Conservation (phyloP, 2,888 invertebrate genomes). For the Harpagoxenus sublaevis region DNA sequence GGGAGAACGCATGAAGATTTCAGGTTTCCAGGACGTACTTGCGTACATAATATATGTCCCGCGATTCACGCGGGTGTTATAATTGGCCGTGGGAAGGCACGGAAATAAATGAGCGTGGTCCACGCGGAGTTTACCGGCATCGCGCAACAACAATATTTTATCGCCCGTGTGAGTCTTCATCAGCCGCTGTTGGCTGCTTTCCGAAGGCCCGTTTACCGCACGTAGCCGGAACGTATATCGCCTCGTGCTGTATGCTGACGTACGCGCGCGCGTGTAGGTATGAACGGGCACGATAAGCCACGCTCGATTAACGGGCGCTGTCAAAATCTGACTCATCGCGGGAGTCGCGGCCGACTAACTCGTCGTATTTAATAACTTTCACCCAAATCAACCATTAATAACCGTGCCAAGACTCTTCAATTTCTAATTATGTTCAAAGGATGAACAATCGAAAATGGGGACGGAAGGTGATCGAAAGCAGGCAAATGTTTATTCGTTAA, state of each 20-base stretch:
- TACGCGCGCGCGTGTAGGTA: conserved; percentile 41
- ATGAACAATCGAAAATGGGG: neutral
- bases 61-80: conserved; percentile 1
- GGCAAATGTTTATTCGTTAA: neutral
- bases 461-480: neutral
- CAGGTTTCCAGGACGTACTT: neutral
- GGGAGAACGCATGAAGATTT: conserved; percentile 7
- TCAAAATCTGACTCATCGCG: conserved; percentile 69
- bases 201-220: conserved; percentile 12
- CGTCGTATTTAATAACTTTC: conserved; percentile 29
- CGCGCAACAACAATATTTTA: conserved; percentile 67
- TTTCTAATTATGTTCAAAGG: neutral
- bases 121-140: conserved; percentile 27
- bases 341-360: conserved; percentile 62
- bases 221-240: neutral
- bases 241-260: neutral
- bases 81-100: conserved; percentile 40
- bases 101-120: conserved; percentile 30
- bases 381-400: conserved; percentile 39
- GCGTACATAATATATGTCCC: neutral
- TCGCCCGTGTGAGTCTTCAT: conserved; percentile 59
- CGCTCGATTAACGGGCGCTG: conserved; percentile 66
- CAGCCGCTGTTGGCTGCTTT: conserved; percentile 28
- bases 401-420: neutral
- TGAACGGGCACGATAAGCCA: conserved; percentile 53